phyloP scores from a whole-genome alignment of 2,113 vertebrate species.

The Steatornis caripensis region DNA sequence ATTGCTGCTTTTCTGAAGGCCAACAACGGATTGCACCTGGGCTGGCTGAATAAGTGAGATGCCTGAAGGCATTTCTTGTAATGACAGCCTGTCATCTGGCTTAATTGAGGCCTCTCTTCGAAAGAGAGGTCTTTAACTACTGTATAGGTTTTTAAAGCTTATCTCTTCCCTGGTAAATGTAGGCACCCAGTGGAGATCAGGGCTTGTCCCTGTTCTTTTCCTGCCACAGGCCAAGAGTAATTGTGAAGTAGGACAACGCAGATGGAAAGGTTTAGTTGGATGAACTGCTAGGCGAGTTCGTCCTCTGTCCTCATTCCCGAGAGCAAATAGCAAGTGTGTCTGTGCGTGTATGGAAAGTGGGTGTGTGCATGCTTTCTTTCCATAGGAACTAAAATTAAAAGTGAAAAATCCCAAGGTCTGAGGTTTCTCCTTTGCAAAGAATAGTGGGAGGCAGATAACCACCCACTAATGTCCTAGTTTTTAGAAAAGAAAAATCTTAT shows the following conservation, averaged over 20 bases:
- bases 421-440: background rate
- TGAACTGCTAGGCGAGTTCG: background rate
- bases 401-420: background rate
- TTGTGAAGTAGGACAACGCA: background rate
- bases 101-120: background rate
- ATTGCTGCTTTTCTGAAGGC: background rate
- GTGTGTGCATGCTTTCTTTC: fast-evolving
- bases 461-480: background rate
- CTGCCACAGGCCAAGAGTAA: background rate
- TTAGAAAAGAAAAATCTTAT: background rate
- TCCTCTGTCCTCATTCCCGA: background rate
- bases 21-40: background rate
- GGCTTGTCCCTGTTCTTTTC: background rate
- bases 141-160: background rate
- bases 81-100: background rate
- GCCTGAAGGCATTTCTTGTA: background rate
- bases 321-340: background rate
- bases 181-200: background rate
- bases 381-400: background rate
- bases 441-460: background rate
- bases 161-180: background rate
- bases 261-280: background rate
- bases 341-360: background rate
- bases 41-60: background rate
- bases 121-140: background rate